Base-by-base conservation (phyloP, 2,797 vertebrate species). In the Rhynchotus rufescens region DNA sequence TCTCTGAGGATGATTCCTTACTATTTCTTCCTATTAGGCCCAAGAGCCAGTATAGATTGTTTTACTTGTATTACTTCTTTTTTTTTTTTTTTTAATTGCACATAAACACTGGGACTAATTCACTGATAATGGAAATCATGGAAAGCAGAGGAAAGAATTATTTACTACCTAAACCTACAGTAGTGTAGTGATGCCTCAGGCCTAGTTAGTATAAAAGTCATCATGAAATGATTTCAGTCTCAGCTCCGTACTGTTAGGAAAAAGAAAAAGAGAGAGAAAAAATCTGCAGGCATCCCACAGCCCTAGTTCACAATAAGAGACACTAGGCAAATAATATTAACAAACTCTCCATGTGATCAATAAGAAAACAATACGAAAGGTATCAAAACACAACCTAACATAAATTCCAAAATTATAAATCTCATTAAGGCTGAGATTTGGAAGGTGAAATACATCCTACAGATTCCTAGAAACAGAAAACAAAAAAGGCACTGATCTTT, bases 1-100 rank as follows among this genome's bases (percentile, higher is more conserved):
- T 92, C 42, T 94, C 71, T 64, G 66, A 81, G 42, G 82, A 92
- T 66, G 47, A 64, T 69, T 86, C 92, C 67, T 73, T 85, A 66
- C 71, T 88, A 78, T 34, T 68, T 93, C 75, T 84, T 88, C 32
- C 42, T 85, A 21, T 72, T 68, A 78, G 59, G 7, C 42, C 17
- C 49, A 79, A 86, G 16, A 85, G 62, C 12, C 30, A 66, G n/a
- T 34, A 47, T 2, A 77, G 56, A 59, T 84, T 64, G 25, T 47
- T 87, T 76, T 49, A 47, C 76, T 90, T 94, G 86, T 71, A 68
- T 75, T 17, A 14, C 26, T 52, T 65, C n/a, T 77, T 78, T 30
- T 34, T 44, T 65, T 34, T 57, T 68, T 77, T 75, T 30, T 38
- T 44, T 64, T 28, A 81, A 73, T 80, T 86, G 38, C 36, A 69